Evolutionary conservation across 2,113 vertebrate genomes (phyloP).

Genomic region (Abramis brama): DNA sequence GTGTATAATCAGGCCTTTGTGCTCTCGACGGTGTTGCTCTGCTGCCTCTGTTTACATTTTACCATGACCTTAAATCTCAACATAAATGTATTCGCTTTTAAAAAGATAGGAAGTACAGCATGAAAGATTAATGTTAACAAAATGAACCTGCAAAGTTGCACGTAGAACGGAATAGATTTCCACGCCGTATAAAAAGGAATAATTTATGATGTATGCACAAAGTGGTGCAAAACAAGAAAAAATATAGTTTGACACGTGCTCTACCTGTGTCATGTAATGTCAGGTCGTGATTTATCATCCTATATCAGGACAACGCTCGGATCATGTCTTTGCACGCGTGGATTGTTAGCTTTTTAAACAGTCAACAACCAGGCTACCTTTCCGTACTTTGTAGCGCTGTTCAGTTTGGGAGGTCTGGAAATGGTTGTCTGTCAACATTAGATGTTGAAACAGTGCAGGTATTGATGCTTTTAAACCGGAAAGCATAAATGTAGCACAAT

Average conservation of each 20-base stretch:
- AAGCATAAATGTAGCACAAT: background rate
- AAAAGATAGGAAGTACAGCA: slow-evolving; percentile 33
- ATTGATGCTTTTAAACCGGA: slow-evolving; percentile 2
- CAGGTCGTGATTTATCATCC: slow-evolving; percentile 45
- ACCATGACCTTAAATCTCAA: slow-evolving; percentile 44
- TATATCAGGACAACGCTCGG: slow-evolving; percentile 26
- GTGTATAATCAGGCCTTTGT: slow-evolving; percentile 43
- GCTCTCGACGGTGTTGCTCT: slow-evolving; percentile 36
- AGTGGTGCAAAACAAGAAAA: slow-evolving; percentile 41
- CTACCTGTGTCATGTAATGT: slow-evolving; percentile 42
- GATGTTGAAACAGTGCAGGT: slow-evolving; percentile 2
- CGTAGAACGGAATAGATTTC: slow-evolving; percentile 26
- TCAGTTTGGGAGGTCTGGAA: slow-evolving; percentile 39
- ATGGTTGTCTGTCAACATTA: slow-evolving; percentile 10
- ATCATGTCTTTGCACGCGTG: slow-evolving; percentile 63
- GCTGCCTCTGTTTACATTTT: slow-evolving; percentile 48
- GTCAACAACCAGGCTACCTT: slow-evolving; percentile 36
- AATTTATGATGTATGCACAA: slow-evolving; percentile 34
- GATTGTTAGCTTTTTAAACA: slow-evolving; percentile 45
- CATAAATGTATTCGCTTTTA: slow-evolving; percentile 33
- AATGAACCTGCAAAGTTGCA: background rate
- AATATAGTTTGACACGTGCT: slow-evolving; percentile 35
- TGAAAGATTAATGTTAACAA: slow-evolving; percentile 29
- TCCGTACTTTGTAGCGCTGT: background rate
- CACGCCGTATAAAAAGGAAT: slow-evolving; percentile 36